phyloP scores from a whole-genome alignment of 2,797 vertebrate species.

The Heliangelus exortis region DNA sequence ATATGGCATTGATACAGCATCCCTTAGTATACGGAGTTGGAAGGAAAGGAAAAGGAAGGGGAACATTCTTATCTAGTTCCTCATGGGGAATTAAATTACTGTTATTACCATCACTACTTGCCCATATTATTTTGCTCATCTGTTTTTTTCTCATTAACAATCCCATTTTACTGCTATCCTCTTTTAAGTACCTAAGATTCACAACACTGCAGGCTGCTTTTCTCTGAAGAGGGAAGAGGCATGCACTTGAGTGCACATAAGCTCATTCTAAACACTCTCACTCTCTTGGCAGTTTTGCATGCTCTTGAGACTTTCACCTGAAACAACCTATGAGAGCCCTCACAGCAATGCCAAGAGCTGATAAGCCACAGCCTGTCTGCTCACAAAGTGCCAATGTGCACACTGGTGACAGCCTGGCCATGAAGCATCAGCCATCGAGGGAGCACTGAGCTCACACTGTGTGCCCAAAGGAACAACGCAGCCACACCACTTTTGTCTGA shows the following conservation, averaged over 20 bases:
- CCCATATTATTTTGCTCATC: not conserved
- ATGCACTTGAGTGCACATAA: fast-evolving
- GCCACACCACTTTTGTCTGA: not conserved
- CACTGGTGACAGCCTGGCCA: not conserved
- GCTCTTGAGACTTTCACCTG: not conserved
- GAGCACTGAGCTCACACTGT: not conserved
- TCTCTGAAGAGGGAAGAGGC: not conserved
- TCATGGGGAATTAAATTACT: not conserved
- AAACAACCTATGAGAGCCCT: not conserved
- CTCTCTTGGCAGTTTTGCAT: not conserved
- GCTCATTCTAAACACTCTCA: not conserved
- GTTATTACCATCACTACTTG: not conserved
- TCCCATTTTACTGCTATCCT: not conserved
- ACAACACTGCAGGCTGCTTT: not conserved
- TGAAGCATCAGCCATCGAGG: not conserved
- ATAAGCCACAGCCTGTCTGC: not conserved
- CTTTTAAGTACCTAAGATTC: not conserved
- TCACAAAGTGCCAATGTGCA: not conserved
- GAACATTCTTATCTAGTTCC: not conserved
- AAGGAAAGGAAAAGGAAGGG: not conserved
- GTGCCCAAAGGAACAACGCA: not conserved
- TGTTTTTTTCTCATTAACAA: not conserved
- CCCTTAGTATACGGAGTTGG: not conserved
- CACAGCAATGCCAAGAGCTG: not conserved
- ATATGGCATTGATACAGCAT: not conserved